These are phyloP conservation scores for Danio kyathit DNA, from an alignment of 2,797 vertebrate species.

Conservation along the genomic window DNA sequence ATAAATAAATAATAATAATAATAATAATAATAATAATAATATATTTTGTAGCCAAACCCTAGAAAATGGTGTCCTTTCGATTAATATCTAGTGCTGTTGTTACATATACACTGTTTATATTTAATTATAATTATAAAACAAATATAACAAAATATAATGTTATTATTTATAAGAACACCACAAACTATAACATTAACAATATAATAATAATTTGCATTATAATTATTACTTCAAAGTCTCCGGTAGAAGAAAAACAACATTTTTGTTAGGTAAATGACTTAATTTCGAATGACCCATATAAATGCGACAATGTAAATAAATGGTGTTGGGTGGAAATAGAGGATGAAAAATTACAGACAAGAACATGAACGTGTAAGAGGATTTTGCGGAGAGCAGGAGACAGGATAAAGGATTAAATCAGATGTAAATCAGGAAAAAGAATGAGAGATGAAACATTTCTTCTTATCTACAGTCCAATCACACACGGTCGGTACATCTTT, in stretches of 20 bases:
- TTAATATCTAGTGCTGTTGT: no score
- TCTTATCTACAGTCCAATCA: slow-evolving; percentile 18
- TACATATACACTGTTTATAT: no score
- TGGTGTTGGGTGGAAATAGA: slow-evolving; percentile 22
- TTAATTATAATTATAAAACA: no score
- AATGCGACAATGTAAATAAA: neutral
- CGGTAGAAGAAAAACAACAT: neutral
- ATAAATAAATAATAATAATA: neutral
- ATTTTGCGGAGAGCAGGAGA: slow-evolving; percentile 57
- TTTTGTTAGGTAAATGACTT: neutral
- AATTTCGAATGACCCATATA: neutral
- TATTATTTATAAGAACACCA: no score
- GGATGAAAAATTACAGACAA: slow-evolving; percentile 49
- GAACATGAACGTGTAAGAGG: slow-evolving; percentile 57
- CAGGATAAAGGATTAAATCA: slow-evolving; percentile 54
- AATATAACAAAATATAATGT: no score
- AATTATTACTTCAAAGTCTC: neutral
- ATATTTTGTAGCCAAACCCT: no score
- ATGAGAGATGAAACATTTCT: slow-evolving; percentile 28
- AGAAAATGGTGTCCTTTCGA: no score
- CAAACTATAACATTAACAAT: neutral
- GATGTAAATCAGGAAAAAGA: slow-evolving; percentile 44
- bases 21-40: no score
- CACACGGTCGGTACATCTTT: neutral
- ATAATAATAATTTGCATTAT: no score